A percentile compares a stretch with the other conserved stretches of the same genome.
Evolutionary conservation across 2,113 vertebrate genomes (phyloP).

Genomic region (Telmatochromis bifrenatus): DNA sequence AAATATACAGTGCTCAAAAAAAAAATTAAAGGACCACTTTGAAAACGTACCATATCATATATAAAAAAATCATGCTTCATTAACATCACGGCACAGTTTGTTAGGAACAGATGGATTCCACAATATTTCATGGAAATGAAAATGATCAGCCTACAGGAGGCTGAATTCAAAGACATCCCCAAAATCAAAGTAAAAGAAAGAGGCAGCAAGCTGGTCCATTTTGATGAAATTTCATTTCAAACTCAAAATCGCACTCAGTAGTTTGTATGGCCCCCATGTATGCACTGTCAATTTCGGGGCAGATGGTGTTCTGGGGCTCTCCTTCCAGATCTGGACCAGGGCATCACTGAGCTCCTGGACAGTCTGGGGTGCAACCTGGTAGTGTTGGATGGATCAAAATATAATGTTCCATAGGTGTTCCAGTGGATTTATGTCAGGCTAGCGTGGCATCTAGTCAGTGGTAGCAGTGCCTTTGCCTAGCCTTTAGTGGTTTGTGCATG

Average conservation of each 20-base stretch:
- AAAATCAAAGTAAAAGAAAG: not conserved
- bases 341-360: not conserved
- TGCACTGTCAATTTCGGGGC: fast-evolving
- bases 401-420: not conserved
- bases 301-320: not conserved
- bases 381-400: not conserved
- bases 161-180: not conserved
- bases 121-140: not conserved
- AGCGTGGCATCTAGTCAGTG: not conserved
- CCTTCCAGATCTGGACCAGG: not conserved
- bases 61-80: not conserved
- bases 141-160: not conserved
- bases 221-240: not conserved
- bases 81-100: not conserved
- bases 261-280: not conserved
- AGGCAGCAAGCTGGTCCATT: not conserved
- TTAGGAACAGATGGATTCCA: not conserved
- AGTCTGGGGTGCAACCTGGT: not conserved
- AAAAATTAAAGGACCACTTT: not conserved
- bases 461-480: not conserved
- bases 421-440: not conserved
- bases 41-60: not conserved
- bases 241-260: not conserved
- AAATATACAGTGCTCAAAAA: not conserved
- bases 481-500: not conserved